Evolutionary conservation across 1,140 invertebrate genomes (phyloP), one percentile per base, ranked within the genome.

Genomic region (Conus ventricosus): DNA sequence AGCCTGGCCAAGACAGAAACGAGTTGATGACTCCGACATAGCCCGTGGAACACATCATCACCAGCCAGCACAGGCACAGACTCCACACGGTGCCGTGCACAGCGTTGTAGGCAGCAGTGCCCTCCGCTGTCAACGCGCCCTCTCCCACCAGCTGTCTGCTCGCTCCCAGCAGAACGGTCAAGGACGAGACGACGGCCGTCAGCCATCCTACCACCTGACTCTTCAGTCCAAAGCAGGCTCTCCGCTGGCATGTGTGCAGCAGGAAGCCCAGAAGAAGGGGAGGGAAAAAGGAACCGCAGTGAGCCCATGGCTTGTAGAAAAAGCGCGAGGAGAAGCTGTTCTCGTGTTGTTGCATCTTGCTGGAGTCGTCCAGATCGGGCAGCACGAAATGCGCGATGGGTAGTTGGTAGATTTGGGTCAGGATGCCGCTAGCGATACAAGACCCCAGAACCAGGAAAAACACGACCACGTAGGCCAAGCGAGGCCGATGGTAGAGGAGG

Each of bases 1-100:
- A 90, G 2, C 78, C 71, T 5, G 51, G 53, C 89, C 89, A 90
- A 10, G 89, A 88, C 17, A 90, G 55, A 2, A 90, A 51, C 51
- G 51, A 53, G 82, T 88, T 87, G 20, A 90, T 57, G n/a, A 80
- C 80, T 89, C 91, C 92, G 84, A 90, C 92, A 83, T 92, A 87
- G 60, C 92, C 92, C 63, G 93, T 92, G 67, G 90, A 84, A 88
- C 95, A 95, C 89, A 95, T 95, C 84, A 95, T 94, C 54, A 96
- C 95, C 95, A 96, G 89, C 95, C 95, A 96, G 55, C 93, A 93
- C 51, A 96, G 88, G 51, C 90, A 93, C 15, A 93, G 88, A 10
- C 94, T 92, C 95, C 95, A 96, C 20, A 93, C 89, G 5, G 94
- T 91, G 84, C 94, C 91, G 78, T 94, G 92, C 3, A 95, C 87